Conservation (phyloP, 1,140 invertebrate genomes). For the Trachelipus rathkii region DNA sequence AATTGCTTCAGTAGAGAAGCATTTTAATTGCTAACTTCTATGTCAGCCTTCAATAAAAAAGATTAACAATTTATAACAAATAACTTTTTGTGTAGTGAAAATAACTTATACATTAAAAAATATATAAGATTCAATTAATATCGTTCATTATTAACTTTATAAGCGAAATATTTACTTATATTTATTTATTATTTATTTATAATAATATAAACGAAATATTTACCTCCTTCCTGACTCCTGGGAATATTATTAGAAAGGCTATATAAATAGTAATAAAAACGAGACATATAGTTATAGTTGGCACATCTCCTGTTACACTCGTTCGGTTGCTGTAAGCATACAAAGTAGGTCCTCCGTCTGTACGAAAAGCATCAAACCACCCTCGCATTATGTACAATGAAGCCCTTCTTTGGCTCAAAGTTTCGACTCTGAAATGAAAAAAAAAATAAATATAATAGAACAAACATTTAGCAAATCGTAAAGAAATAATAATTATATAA, state of each 20-base stretch:
- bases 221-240: slow-evolving; percentile 91
- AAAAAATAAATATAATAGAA: no score
- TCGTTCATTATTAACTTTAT: no score
- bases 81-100: no score
- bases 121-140: no score
- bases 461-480: no score
- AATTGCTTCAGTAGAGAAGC: no score
- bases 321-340: slow-evolving; percentile 89
- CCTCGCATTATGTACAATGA: slow-evolving; percentile 64
- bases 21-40: no score
- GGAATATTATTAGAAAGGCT: slow-evolving; percentile 88
- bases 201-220: slow-evolving; percentile 45
- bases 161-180: no score
- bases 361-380: slow-evolving; percentile 89
- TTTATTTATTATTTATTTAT: background rate
- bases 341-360: slow-evolving; percentile 84
- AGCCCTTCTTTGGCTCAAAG: background rate
- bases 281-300: slow-evolving; percentile 75
- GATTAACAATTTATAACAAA: no score
- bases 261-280: slow-evolving; percentile 83
- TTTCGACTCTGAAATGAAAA: slow-evolving; percentile 7
- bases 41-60: no score
- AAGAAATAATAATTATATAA: no score
- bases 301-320: slow-evolving; percentile 83
- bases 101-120: no score